Base-by-base conservation (phyloP, 2,113 vertebrate species). In the Reinhardtius hippoglossoides region DNA sequence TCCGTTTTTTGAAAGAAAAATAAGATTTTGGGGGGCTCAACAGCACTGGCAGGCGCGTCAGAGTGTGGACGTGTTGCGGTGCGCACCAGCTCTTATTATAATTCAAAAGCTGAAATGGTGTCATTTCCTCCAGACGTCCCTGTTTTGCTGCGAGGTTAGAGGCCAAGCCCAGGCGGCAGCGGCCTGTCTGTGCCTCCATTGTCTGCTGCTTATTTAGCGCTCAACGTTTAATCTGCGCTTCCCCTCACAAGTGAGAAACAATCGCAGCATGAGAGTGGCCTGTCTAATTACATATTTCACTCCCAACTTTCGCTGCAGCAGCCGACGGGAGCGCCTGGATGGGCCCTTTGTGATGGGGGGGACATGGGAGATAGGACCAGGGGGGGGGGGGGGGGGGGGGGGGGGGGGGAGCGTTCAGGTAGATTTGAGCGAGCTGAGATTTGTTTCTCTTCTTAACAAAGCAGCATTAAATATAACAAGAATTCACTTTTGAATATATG, bases 261-360 rank as follows among this genome's bases (percentile, higher is more conserved):
- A 92, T 78, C 89, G 42, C 86, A 83, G 78, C 77, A 40, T 91
- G 83, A 85, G 46, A 78, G 80, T 76, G 87, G 81, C 76, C 74
- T 74, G 87, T 92, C 81, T 85, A 84, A 80, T 80, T 84, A 89
- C 86, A 85, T 85, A 89, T 88, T 81, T 92, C 91, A 83, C 83
- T 85, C 81, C 78, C 66, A 80, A 87, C 80, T 83, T 90, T 91
- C 74, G 27, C 72, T 82, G 35, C 18, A 61, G 78, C 74, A 72
- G 40, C 66, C 50, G 61, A 74, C 31, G 55, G 48, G 80, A 78
- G 21, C 26, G 63, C 67, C 76, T 61, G 68, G 63, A 82, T 66
- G 71, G 61, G 70, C 74, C 57, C 68, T 78, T 70, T 82, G 74
- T 74, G 55, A 9, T 14, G 60, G 60, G 37, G 60, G 46, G 64